Conservation (phyloP, 2,888 invertebrate species). For the Heliconius ismenius region DNA sequence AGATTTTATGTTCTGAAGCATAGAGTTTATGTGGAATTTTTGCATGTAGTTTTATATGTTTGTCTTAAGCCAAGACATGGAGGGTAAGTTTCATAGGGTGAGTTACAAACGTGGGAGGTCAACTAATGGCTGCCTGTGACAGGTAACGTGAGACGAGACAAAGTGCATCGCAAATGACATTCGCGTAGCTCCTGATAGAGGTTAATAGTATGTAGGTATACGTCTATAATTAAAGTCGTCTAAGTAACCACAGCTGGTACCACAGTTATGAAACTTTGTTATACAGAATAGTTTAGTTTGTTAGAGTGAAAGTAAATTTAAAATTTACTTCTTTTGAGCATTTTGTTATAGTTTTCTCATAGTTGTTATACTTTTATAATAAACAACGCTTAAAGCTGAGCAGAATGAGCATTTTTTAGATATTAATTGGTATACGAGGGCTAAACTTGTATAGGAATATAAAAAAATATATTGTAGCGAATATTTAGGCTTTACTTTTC, state of each 20-base stretch:
- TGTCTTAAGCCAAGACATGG: slow-evolving; percentile 56
- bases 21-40: slow-evolving; percentile 43
- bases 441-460: not conserved
- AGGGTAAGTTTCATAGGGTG: slow-evolving; percentile 70
- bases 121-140: slow-evolving; percentile 77
- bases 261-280: not conserved
- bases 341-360: not conserved
- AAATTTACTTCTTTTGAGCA: not conserved
- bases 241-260: slow-evolving; percentile 15
- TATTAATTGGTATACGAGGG: no score
- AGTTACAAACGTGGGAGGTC: slow-evolving; percentile 68
- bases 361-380: no score
- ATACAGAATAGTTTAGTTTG: not conserved
- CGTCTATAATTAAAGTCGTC: slow-evolving; percentile 39
- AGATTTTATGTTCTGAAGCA: slow-evolving; percentile 50
- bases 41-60: slow-evolving; percentile 41
- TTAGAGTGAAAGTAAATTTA: not conserved
- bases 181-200: slow-evolving; percentile 53
- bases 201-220: slow-evolving; percentile 54
- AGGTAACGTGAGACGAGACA: slow-evolving; percentile 77
- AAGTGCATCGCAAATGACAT: slow-evolving; percentile 72
- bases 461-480: not conserved
- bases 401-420: no score
- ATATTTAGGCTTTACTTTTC: not conserved
- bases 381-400: no score